These are phyloP conservation scores for Uloborus diversus DNA, from an alignment of 1,140 invertebrate species.

Conservation along the genomic window DNA sequence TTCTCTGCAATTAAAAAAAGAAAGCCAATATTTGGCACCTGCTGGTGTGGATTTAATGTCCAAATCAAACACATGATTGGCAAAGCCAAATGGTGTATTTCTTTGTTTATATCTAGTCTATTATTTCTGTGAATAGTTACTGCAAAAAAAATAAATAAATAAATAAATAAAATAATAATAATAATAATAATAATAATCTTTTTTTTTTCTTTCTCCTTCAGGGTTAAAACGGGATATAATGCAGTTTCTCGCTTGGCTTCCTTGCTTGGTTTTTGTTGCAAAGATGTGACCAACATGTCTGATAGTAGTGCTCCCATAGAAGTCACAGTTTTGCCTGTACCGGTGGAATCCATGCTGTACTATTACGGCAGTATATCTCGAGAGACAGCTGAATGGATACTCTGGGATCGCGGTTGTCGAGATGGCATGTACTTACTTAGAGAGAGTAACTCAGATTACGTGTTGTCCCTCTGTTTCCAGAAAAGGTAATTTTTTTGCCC, in stretches of 20 bases:
- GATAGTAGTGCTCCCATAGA: slow-evolving; percentile 19
- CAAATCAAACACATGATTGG: too few species aligned
- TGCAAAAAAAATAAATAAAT: too few species aligned
- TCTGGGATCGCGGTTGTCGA: slow-evolving; percentile 63
- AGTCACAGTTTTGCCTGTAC: slow-evolving; percentile 38
- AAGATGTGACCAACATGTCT: slow-evolving; percentile 31
- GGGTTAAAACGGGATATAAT: slow-evolving; percentile 48
- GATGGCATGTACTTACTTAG: slow-evolving; percentile 68
- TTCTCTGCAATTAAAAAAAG: too few species aligned
- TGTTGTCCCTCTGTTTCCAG: slow-evolving; percentile 63
- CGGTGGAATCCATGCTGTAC: slow-evolving; percentile 61
- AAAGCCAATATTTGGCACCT: too few species aligned
- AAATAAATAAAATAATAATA: too few species aligned
- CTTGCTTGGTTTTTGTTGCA: slow-evolving; percentile 43
- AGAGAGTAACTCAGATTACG: slow-evolving; percentile 62
- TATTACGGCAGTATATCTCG: slow-evolving; percentile 68
- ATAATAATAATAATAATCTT: too few species aligned
- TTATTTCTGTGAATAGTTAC: too few species aligned
- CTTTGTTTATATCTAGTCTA: too few species aligned
- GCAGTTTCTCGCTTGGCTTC: slow-evolving; percentile 38
- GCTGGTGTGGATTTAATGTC: too few species aligned
- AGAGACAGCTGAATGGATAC: slow-evolving; percentile 66
- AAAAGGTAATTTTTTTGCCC: slow-evolving; percentile 65
- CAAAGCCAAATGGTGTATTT: too few species aligned
- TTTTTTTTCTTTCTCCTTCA: background rate